Conservation (phyloP, 2,113 vertebrate species). For the Bubalus kerabau region DNA sequence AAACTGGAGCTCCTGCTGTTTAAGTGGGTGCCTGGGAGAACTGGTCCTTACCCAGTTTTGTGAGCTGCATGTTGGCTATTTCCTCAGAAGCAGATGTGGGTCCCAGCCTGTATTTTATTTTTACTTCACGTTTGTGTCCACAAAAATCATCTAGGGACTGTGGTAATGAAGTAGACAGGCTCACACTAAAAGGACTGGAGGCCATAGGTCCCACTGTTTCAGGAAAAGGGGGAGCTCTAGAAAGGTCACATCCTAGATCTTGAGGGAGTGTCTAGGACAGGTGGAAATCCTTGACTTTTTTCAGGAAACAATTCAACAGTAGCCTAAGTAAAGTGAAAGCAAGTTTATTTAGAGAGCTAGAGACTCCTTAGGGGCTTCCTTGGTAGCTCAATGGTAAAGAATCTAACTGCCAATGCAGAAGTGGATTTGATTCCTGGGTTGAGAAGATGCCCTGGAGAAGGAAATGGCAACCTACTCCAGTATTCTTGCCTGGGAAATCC, state of each 20-base stretch:
- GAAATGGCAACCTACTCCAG: neutral
- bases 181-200: fast-evolving
- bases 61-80: neutral
- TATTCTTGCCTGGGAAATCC: neutral
- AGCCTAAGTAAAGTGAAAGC: neutral
- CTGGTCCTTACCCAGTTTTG: neutral
- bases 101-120: neutral
- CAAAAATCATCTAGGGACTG: neutral
- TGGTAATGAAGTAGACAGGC: neutral
- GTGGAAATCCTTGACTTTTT: too few relatives aligned
- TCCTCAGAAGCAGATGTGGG: neutral
- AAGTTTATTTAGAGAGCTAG: neutral
- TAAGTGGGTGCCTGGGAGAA: neutral
- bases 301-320: neutral
- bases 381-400: neutral
- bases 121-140: neutral
- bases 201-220: neutral
- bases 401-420: neutral
- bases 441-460: neutral
- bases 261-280: neutral
- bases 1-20: neutral
- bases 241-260: neutral
- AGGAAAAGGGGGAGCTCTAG: too few relatives aligned
- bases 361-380: neutral
- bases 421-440: neutral